Conservation (phyloP, 1,140 invertebrate genomes). For the Chelonus insularis region DNA sequence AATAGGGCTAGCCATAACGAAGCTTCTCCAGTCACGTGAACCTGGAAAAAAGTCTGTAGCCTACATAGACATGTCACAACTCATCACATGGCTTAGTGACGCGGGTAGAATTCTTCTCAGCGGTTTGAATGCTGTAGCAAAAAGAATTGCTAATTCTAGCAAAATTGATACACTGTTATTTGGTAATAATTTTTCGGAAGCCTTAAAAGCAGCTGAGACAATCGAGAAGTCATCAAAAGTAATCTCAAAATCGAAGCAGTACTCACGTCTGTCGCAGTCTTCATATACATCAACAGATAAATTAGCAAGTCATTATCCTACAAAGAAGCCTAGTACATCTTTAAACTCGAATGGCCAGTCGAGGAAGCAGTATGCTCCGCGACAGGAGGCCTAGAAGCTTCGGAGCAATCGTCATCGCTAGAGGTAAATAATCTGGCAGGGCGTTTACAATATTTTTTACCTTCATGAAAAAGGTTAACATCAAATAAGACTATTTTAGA, state of each 20-base stretch:
- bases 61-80: background rate
- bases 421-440: background rate
- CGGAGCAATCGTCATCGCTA: background rate
- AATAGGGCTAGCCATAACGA: background rate
- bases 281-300: background rate
- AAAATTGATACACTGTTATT: slow-evolving; percentile 16
- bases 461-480: background rate
- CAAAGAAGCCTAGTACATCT: background rate
- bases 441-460: background rate
- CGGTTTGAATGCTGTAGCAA: slow-evolving; percentile 8
- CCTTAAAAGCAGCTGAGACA: slow-evolving; percentile 23
- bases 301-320: background rate
- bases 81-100: background rate
- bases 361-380: background rate
- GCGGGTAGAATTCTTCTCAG: slow-evolving; percentile 18
- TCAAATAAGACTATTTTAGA: background rate
- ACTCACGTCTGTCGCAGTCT: background rate
- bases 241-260: background rate
- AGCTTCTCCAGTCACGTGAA: background rate
- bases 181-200: slow-evolving; percentile 26
- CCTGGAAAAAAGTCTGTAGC: background rate
- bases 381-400: background rate
- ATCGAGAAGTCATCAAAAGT: slow-evolving; percentile 26
- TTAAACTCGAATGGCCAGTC: background rate
- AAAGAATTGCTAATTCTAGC: slow-evolving; percentile 15